These are phyloP conservation scores for cattle (Bos taurus) DNA, from an alignment of 2,113 vertebrate genomes.

Conservation along the genomic window DNA sequence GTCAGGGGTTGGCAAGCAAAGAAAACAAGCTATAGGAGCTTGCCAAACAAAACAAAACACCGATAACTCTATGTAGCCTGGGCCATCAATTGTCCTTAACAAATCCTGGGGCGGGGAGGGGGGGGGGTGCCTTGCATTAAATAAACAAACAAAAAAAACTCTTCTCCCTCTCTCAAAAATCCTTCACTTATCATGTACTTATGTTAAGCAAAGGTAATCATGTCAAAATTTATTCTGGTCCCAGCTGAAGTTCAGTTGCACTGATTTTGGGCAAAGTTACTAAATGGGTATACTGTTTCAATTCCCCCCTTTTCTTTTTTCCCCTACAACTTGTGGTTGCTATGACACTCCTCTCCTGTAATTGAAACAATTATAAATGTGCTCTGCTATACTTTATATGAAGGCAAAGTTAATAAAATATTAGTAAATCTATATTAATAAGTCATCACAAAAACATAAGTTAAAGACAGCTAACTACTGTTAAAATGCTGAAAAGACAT, in stretches of 20 bases:
- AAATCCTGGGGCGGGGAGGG: not conserved
- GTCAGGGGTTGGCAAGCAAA: not conserved
- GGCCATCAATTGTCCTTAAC: not conserved
- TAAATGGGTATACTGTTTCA: not conserved
- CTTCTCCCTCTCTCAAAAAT: not conserved
- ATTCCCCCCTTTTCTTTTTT: not conserved
- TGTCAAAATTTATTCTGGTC: not conserved
- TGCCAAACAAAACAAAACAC: not conserved
- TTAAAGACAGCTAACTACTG: not conserved
- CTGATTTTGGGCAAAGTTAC: not conserved
- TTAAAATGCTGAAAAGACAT: not conserved
- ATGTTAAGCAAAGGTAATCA: not conserved
- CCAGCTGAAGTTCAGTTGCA: not conserved
- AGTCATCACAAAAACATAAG: not conserved
- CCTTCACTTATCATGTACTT: not conserved
- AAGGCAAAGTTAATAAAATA: not conserved
- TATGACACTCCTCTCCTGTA: not conserved
- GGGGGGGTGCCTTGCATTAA: not conserved
- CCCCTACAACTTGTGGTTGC: not conserved
- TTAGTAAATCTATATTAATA: not conserved
- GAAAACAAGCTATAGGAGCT: not conserved
- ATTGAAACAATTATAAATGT: not conserved
- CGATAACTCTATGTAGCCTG: not conserved
- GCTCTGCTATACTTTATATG: not conserved
- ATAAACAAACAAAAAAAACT: not conserved